Percentiles rank a stretch among this genome's conserved stretches.
Evolutionary conservation across 1,140 invertebrate genomes (phyloP).

Genomic region (Lanistes nyassanus): DNA sequence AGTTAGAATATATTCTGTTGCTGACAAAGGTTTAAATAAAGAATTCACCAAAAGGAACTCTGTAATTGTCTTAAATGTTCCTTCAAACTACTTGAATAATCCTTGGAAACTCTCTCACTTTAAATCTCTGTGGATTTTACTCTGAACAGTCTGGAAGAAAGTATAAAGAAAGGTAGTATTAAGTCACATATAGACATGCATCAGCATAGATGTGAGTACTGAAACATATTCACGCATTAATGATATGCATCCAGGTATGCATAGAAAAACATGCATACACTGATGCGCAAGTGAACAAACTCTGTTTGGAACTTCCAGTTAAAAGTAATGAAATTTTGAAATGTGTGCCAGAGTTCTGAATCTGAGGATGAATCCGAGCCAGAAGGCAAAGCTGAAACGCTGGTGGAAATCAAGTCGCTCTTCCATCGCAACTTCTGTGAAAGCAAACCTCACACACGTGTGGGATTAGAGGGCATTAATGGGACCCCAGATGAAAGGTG

Average conservation of each 20-base stretch:
- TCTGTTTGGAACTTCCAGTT: background rate
- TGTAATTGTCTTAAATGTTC: too few species aligned
- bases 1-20: too few species aligned
- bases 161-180: too few species aligned
- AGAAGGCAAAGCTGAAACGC: conserved; percentile 21
- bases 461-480: conserved; percentile 71
- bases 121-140: too few species aligned
- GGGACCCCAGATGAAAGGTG: conserved; percentile 76
- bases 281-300: background rate
- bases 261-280: conserved; percentile 2
- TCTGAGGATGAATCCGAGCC: conserved; percentile 16
- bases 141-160: too few species aligned
- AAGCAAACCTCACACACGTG: background rate
- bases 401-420: conserved; percentile 29
- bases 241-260: background rate
- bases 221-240: conserved; percentile 6
- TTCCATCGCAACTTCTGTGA: conserved; percentile 8
- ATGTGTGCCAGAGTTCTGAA: conserved; percentile 13
- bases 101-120: too few species aligned
- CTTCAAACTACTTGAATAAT: too few species aligned
- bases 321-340: background rate
- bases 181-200: too few species aligned
- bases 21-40: too few species aligned
- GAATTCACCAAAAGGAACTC: too few species aligned
- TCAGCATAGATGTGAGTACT: background rate